Evolutionary conservation across 2,888 invertebrate genomes (phyloP), one percentile per base, ranked within the genome.

Genomic region (Pseudococcus longispinus): DNA sequence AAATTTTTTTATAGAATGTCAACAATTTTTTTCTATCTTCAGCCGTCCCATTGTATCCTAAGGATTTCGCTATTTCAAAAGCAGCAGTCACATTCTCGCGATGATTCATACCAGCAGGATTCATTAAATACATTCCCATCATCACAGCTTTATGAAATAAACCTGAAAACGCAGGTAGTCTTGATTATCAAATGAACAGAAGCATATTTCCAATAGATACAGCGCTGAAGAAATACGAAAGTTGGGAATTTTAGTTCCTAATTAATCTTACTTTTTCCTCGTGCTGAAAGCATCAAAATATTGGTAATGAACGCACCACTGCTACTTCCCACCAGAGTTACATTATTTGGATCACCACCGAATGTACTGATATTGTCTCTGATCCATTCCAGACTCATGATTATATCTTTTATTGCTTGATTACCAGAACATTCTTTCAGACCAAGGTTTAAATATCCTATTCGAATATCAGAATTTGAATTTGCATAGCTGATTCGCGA

Each of bases 341-440:
- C 5, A 20, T 70, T 60, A 23, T 60, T 60, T 20, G 60, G 60
- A 60, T 60, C 60, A 11, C 60, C 60, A 13, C 60, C 60, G 15
- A 70, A 70, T 2, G 32, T 23, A 23, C 23, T 26, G 5, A 82
- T 42, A 15, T 82, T 82, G 0, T n/a, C 18, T 44, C 20, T 26
- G 1, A 82, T 82, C 82, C 82, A 82, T 42, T 42, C 26, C 0
- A 82, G 44, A 44, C 42, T 44, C 42, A 82, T 20, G 1, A 82
- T 26, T 0, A 82, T 44, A 15, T 82, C 82, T 42, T 82, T 82
- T 9, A 82, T 9, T 44, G 20, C 82, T 44, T 44, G 42, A 44
- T 44, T 44, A 42, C 82, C 82, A 9, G 82, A 44, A n/a, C 82
- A 82, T 42, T 82, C 82, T 42, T 82, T 82, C 9, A 82, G 13